Evolutionary conservation across 2,797 vertebrate species (phyloP), one percentile per base, ranked within the genome.

Genomic region (Sebastes steindachneri): DNA sequence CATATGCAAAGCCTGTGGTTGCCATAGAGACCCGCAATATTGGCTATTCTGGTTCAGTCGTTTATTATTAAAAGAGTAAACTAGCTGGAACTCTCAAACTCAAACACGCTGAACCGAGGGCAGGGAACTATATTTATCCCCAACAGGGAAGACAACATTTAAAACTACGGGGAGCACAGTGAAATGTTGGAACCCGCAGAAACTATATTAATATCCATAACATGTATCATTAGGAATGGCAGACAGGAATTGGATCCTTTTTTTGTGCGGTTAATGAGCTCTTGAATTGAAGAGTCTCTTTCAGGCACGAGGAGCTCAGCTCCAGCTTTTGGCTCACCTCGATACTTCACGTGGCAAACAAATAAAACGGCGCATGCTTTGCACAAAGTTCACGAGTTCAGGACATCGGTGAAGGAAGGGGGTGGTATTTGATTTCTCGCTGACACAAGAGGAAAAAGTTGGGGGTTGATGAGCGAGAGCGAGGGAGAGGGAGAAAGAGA

Each of bases 381-480:
- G 77, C 51, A 55, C 59, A 92, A 85, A 84, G 89, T 91, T 92
- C 86, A 91, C 31, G 64, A 80, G 91, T 89, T 88, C 84, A 84
- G 80, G 71, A 75, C 85, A 85, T 89, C 82, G 29, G 82, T 68
- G 75, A 80, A 75, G 82, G 84, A 85, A 82, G 85, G 90, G 82
- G 78, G 59, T 62, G 73, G 85, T 90, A 84, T 95, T 93, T 91
- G 87, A 95, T 94, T 95, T 94, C 92, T 89, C 63, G 93, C 94
- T 96, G 95, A 95, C 93, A 87, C 91, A 79, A 93, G 90, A 91
- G 95, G 93, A 95, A 95, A 95, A 93, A 67, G 78, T 77, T 28
- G 75, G 85, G 87, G 85, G 88, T 79, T 92, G 86, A 86, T 69
- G 80, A 85, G 85, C 15, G 23, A 68, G 23, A 75, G 74, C 33